A percentile compares a stretch with the other conserved stretches of the same genome.
These are phyloP conservation scores for Phasianus colchicus DNA, from an alignment of 2,113 vertebrate species.

Conservation along the genomic window DNA sequence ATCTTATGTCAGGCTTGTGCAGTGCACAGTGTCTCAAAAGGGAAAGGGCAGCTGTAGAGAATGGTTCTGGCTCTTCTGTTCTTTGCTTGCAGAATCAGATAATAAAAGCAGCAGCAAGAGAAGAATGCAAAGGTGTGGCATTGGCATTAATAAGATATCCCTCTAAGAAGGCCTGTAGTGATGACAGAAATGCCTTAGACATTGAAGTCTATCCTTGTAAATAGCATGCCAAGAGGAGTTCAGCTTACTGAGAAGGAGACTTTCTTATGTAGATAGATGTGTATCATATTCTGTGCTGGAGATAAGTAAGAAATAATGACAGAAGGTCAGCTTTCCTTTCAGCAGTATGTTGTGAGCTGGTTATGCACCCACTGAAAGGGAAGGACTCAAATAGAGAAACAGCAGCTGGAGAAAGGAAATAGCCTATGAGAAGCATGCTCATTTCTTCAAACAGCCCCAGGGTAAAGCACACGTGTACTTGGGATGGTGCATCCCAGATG, in stretches of 20 bases:
- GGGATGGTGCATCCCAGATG: fast-evolving
- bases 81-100: background rate
- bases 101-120: background rate
- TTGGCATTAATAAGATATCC: background rate
- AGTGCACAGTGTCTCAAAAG: background rate
- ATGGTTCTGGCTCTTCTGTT: background rate
- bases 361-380: background rate
- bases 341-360: background rate
- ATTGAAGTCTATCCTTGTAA: background rate
- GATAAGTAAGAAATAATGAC: background rate
- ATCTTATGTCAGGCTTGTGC: background rate
- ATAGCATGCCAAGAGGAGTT: background rate
- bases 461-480: background rate
- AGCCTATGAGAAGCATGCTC: background rate
- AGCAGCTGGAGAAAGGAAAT: background rate
- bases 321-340: background rate
- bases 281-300: background rate
- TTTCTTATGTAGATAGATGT: background rate
- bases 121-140: background rate
- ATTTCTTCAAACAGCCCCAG: background rate
- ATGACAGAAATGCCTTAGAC: background rate
- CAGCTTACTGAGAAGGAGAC: background rate
- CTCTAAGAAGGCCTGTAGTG: background rate
- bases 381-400: background rate
- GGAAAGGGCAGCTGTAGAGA: background rate